Conservation (phyloP, 2,888 invertebrate genomes). For the Anorthoa munda region DNA sequence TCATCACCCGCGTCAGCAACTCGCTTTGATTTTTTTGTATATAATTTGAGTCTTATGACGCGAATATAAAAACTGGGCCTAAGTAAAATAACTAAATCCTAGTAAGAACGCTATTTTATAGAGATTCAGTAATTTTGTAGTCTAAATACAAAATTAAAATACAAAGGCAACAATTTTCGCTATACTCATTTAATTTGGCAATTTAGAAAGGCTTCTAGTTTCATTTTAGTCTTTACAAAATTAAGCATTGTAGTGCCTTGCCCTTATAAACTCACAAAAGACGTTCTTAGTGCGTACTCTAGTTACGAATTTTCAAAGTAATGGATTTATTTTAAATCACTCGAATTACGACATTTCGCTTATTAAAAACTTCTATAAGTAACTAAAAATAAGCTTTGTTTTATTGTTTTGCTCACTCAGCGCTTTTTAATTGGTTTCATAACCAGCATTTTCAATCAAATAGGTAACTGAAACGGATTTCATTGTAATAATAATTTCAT, state of each 20-base stretch:
- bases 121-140: neutral
- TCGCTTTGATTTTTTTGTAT: no score
- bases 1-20: no score
- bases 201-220: neutral
- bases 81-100: neutral
- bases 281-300: neutral
- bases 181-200: neutral
- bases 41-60: no score
- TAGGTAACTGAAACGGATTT: constrained; percentile 7
- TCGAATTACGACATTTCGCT: neutral
- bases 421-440: constrained; percentile 12
- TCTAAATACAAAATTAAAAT: neutral
- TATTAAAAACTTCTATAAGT: constrained; percentile 16
- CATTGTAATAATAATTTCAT: neutral
- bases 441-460: constrained; percentile 10
- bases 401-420: constrained; percentile 8
- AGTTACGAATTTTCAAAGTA: neutral
- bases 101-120: neutral
- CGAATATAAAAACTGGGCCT: no score
- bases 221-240: neutral
- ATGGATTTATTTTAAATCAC: constrained; percentile 11
- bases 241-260: neutral
- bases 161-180: neutral
- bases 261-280: neutral
- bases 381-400: constrained; percentile 21